These are phyloP conservation scores for Globodera ellingtonae DNA, from an alignment of 1,140 invertebrate species.

Conservation along the genomic window DNA sequence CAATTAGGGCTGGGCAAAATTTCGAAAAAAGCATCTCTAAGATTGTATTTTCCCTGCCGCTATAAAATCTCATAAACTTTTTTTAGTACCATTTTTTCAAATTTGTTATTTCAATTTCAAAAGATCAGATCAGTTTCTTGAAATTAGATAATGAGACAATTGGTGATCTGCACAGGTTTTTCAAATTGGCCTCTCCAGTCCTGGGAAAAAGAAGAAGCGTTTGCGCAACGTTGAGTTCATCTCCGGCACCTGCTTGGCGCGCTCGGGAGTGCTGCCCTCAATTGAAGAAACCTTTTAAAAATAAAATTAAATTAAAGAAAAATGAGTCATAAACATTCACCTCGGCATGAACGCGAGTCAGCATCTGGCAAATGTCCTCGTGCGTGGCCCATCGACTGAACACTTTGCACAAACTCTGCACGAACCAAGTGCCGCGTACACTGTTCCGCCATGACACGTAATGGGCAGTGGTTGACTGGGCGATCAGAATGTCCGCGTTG, in stretches of 20 bases:
- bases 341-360: constrained; percentile 5
- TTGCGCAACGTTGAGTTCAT: constrained; percentile 2
- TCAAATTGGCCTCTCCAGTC: not conserved
- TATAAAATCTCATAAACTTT: no score
- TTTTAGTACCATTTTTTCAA: no score
- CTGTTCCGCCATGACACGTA: constrained; percentile 73
- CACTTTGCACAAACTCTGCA: constrained; percentile 25
- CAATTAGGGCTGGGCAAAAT: no score
- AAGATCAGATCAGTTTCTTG: no score
- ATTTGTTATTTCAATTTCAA: no score
- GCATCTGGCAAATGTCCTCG: not conserved
- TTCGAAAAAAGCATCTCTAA: no score
- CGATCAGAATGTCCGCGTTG: constrained; percentile 72
- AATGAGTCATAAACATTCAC: not conserved
- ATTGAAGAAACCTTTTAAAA: not conserved
- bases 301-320: not conserved
- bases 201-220: constrained; percentile 1
- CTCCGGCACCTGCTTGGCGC: constrained; percentile 9
- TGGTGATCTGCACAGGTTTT: no score
- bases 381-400: constrained; percentile 13
- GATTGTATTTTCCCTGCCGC: no score
- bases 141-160: no score
- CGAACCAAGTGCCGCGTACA: constrained; percentile 74
- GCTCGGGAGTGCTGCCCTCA: constrained; percentile 3
- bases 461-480: constrained; percentile 73